Conservation (phyloP, 1,140 invertebrate species). For the Saccostrea echinata region DNA sequence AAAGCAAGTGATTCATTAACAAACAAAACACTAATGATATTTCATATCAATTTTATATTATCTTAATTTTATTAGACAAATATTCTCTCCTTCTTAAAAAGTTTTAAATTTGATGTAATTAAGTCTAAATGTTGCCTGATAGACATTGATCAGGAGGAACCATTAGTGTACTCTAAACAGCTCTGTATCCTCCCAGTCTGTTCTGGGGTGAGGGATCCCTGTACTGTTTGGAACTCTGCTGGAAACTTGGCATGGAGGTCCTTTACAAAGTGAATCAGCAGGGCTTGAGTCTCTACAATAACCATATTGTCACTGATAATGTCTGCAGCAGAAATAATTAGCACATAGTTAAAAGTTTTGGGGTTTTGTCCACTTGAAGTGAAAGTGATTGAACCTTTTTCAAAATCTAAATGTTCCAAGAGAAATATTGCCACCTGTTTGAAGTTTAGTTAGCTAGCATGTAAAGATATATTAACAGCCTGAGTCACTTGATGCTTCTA, state of each 20-base stretch:
- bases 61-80: neutral
- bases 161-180: conserved; percentile 60
- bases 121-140: neutral
- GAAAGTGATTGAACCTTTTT: too few species aligned
- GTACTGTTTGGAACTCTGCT: conserved; percentile 61
- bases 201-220: conserved; percentile 54
- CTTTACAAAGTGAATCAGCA: conserved; percentile 69
- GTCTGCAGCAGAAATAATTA: neutral
- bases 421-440: too few species aligned
- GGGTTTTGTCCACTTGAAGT: too few species aligned
- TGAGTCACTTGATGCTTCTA: too few species aligned
- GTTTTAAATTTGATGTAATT: neutral
- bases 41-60: neutral
- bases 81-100: neutral
- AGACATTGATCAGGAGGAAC: conserved; percentile 26
- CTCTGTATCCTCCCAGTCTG: conserved; percentile 59
- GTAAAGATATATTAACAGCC: too few species aligned
- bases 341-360: too few species aligned
- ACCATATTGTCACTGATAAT: neutral
- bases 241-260: conserved; percentile 62
- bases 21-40: neutral
- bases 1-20: neutral
- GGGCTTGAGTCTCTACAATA: conserved; percentile 64
- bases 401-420: too few species aligned
- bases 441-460: too few species aligned